Conservation (phyloP, 2,797 vertebrate species). For the Pristis pectinata region DNA sequence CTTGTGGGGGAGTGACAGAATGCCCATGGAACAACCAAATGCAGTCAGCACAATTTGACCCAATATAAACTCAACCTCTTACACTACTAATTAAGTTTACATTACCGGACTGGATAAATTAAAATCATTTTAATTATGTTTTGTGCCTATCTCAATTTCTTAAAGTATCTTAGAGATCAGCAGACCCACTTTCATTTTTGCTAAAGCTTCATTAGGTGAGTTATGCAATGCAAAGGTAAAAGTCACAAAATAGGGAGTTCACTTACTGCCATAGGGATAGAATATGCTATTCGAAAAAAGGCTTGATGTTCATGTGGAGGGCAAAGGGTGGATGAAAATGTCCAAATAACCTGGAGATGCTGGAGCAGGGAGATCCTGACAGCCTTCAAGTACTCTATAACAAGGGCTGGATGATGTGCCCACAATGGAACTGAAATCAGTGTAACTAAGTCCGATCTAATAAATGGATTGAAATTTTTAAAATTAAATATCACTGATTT, state of each 20-base stretch:
- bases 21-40: no score
- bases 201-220: neutral
- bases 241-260: neutral
- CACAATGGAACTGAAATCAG: no score
- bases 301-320: neutral
- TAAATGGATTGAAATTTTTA: no score
- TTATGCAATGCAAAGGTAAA: neutral
- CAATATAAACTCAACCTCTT: neutral
- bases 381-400: neutral
- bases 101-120: neutral
- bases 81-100: neutral
- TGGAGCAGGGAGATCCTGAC: neutral
- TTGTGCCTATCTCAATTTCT: neutral
- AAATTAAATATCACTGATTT: no score
- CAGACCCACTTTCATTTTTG: neutral
- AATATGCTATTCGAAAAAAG: neutral
- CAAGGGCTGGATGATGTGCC: neutral
- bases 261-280: neutral
- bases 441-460: no score
- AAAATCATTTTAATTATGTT: neutral
- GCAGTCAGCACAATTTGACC: no score
- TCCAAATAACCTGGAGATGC: neutral
- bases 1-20: no score
- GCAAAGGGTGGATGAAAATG: neutral
- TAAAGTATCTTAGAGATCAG: neutral